Evolutionary conservation across 2,797 vertebrate genomes (phyloP), one percentile per base, ranked within the genome.

Genomic region (Karalla daura): DNA sequence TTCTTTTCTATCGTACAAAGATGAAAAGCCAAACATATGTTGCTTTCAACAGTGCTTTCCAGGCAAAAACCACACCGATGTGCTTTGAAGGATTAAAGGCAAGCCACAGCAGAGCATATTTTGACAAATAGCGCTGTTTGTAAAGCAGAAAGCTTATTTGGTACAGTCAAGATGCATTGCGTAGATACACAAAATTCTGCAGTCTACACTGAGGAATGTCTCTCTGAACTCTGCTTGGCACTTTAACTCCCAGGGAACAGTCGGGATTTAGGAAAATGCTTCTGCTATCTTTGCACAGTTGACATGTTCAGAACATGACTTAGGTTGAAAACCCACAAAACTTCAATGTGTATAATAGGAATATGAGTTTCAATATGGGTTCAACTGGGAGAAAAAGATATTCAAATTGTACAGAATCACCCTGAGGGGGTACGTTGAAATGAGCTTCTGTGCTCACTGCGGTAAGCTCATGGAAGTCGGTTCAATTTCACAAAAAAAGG

Each of bases 401-500:
- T 72, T 76, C 11, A 74, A 64, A 85, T 71, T 59, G 59, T 64
- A 74, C 63, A 61, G 56, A 64, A 70, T 65, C 41, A 25, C 50
- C 76, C 78, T 60, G 4, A 44, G 65, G 84, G 63, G 25, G 37
- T 13, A 53, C n/a, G 52, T 20, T 70, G 61, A 63, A 82, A 84
- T 63, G 52, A 64, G 70, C 20, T 53, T 85, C 40, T 78, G 49
- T 47, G 43, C 51, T 73, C 24, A 36, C 47, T 56, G 40, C 14
- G 17, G 47, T 76, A 63, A 63, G 63, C 70, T 81, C 15, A 14
- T 76, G 25, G 66, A 86, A 83, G 78, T 61, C 36, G 23, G 50
- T 53, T 78, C 53, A 54, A 66, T 88, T 86, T 85, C 63, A 83
- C 61, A 82, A 77, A 76, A n/a, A 78, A 65, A 20, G 52, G 54